These are phyloP conservation scores for Rhynchonema sp. DNA, from an alignment of 2,888 invertebrate species.

Conservation along the genomic window DNA sequence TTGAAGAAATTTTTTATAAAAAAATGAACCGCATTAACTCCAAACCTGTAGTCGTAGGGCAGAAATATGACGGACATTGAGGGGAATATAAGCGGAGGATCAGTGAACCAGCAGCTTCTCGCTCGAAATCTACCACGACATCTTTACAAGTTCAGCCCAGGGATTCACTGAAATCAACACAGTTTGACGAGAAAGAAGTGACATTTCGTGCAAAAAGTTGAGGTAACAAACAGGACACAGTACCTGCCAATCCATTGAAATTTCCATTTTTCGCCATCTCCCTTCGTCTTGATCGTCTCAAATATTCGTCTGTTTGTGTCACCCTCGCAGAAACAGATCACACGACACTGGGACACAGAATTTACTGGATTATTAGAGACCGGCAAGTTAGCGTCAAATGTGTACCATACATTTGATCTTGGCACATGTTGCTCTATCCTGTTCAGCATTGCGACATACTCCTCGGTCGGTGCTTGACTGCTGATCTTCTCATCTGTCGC, in stretches of 20 bases:
- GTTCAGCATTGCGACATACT: constrained; percentile 25
- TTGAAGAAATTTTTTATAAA: neutral
- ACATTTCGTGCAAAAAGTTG: neutral
- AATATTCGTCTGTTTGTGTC: constrained; percentile 39
- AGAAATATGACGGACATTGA: constrained; percentile 24
- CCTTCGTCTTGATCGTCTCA: constrained; percentile 14
- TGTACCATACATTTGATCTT: constrained; percentile 30
- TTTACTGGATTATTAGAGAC: neutral
- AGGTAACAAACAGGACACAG: too few species aligned
- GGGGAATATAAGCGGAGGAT: constrained; percentile 56
- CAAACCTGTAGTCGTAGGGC: constrained; percentile 13
- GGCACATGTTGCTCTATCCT: neutral
- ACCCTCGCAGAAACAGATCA: constrained; percentile 57
- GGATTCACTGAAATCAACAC: too few species aligned
- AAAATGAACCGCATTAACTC: neutral
- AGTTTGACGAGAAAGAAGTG: neutral
- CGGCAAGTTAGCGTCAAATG: too few species aligned
- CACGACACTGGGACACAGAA: constrained; percentile 11
- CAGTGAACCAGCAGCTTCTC: constrained; percentile 48
- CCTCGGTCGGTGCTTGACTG: constrained; percentile 40
- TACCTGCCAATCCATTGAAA: constrained; percentile 25
- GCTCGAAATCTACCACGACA: constrained; percentile 47
- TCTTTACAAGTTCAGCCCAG: constrained; percentile 38
- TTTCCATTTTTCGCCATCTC: neutral
- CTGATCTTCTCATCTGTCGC: constrained; percentile 47